Evolutionary conservation across 2,113 vertebrate genomes (phyloP), one percentile per base, ranked within the genome.

Genomic region (Silurus glanis): DNA sequence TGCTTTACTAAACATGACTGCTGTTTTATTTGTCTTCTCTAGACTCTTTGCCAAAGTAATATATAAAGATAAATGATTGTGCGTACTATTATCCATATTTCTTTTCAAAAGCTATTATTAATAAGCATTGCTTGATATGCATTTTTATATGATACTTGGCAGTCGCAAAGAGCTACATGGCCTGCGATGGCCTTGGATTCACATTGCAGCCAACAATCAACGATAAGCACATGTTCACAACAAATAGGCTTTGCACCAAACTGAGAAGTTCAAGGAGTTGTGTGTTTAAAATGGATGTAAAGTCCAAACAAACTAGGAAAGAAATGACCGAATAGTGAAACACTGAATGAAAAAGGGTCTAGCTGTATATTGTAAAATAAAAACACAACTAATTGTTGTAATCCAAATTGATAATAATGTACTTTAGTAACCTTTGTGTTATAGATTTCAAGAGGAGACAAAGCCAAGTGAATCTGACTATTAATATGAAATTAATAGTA

Each of bases 201-300:
- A 74, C 75, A 71, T 83, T 6, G 8, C 23, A 79, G 84, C 85
- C 80, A 87, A 72, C 49, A 84, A 83, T 37, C 55, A 66, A 87
- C 7, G 76, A 87, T 86, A 87, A 83, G 78, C 85, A 85, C 76
- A 84, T 90, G 85, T 66, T 86, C 56, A 80, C 78, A 87, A 83
- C 64, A 86, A 88, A 83, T 78, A 67, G 72, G 59, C 69, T 82
- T 79, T 37, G 19, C 56, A 6, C 47, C 69, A 64, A 85, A 72
- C 56, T 66, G 64, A 86, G 82, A 88, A 71, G 69, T 85, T 67
- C 55, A 86, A 80, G 53, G 58, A 80, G 14, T 81, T 86, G 47
- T 45, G 12, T 7, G 17, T 81, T 82, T 81, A 49, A 76, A 37
- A 61, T 66, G 55, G 28, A 28, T 55, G 76, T 47, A 71, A 58